phyloP scores from a whole-genome alignment of 2,888 invertebrate genomes.

The Ommatoiulus sabulosus region DNA sequence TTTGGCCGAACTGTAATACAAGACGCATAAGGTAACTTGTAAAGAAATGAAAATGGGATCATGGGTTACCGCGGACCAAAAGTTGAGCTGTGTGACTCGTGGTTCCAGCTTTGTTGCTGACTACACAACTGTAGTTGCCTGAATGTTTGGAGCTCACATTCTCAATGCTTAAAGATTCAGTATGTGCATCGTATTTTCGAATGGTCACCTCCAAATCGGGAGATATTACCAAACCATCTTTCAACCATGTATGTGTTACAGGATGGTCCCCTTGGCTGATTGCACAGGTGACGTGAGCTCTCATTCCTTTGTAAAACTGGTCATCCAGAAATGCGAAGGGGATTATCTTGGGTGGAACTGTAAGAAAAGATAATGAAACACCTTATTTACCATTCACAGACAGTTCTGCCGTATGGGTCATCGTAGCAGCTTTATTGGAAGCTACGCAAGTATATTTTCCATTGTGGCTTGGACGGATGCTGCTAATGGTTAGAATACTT shows the following conservation, averaged over 20 bases:
- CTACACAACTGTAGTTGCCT: constrained; percentile 66
- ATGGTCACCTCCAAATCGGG: constrained; percentile 57
- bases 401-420: constrained; percentile 55
- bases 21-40: neutral
- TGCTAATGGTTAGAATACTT: constrained; percentile 58
- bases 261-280: constrained; percentile 64
- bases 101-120: constrained; percentile 51
- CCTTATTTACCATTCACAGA: constrained; percentile 58
- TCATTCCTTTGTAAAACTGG: constrained; percentile 58
- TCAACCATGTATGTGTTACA: constrained; percentile 66
- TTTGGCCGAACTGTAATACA: constrained; percentile 51
- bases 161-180: constrained; percentile 65
- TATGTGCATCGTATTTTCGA: constrained; percentile 65
- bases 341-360: constrained; percentile 79
- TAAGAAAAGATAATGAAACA: constrained; percentile 61
- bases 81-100: constrained; percentile 54
- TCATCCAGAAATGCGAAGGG: constrained; percentile 70
- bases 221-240: constrained; percentile 65
- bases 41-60: constrained; percentile 5
- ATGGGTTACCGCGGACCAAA: constrained; percentile 56
- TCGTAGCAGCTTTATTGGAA: constrained; percentile 56
- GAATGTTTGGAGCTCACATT: constrained; percentile 65
- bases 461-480: constrained; percentile 56
- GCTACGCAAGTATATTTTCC: constrained; percentile 58
- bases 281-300: constrained; percentile 58